Evolutionary conservation across 2,888 invertebrate genomes (phyloP), one percentile per base, ranked within the genome.

Genomic region (Eilema sororculum): DNA sequence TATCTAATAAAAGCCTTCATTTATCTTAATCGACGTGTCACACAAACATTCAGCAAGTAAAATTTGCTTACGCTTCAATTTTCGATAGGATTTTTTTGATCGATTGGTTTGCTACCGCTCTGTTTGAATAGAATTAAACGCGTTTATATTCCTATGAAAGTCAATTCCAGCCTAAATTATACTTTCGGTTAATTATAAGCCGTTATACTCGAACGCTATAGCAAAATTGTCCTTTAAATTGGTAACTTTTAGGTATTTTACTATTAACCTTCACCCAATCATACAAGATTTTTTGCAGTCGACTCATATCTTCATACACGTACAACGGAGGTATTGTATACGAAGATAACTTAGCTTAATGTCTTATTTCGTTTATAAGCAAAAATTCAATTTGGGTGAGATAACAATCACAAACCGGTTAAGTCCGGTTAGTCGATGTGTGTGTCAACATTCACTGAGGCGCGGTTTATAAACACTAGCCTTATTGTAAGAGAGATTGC

Each of bases 401-500:
- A 74, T 80, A 73, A 74, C 72, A 71, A 65, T 12, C 22, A 28
- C 62, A 66, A 79, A 84, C 88, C 81, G 78, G 87, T 86, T 86
- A 67, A 46, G 82, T 77, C 78, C 84, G 80, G 88, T 84, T 80
- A 65, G 25, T 56, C 73, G 72, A 46, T 72, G 79, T 73, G 75
- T 81, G 78, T 85, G 81, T 84, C 82, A 82, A 80, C 84, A 84
- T 69, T 69, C 74, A 70, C 70, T 68, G 76, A 80, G 71, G 37
- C 79, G 77, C 68, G 78, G 86, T 86, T 89, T 91, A 89, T 90
- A 90, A 91, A 91, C 87, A 90, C 78, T 73, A 63, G 13, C 76
- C 81, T 75, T 84, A 86, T 85, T 86, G 86, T 86, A 80, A 82
- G 86, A 84, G 86, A 85, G 80, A 83, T 84, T 85, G 83, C 82